Percentiles rank a stretch among this genome's conserved stretches.
phyloP scores from a whole-genome alignment of 2,113 vertebrate genomes.

The Murina feae region DNA sequence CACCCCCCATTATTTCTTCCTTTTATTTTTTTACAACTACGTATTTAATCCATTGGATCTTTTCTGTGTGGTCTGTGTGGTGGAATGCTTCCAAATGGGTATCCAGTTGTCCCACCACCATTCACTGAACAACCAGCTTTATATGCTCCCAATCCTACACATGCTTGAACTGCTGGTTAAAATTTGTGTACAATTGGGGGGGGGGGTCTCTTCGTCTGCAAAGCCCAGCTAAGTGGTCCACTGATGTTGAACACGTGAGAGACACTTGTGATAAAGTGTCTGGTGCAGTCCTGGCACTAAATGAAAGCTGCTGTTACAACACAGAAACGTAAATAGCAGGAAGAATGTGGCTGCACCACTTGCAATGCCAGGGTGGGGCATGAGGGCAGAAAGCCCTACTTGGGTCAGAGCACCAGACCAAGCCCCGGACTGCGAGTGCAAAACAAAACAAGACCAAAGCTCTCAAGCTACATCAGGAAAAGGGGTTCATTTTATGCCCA shows the following conservation, averaged over 20 bases:
- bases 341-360: background rate
- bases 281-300: background rate
- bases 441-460: background rate
- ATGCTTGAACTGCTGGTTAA: background rate
- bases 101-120: background rate
- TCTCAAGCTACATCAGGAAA: background rate
- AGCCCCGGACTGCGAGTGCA: background rate
- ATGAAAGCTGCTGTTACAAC: background rate
- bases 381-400: background rate
- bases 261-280: background rate
- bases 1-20: background rate
- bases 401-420: background rate
- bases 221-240: background rate
- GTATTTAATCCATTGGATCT: background rate
- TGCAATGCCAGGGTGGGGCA: background rate
- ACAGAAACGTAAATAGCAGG: background rate
- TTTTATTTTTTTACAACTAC: background rate
- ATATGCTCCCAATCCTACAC: background rate
- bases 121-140: background rate
- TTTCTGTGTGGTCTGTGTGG: background rate
- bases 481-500: background rate
- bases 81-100: background rate
- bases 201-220: background rate
- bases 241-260: background rate
- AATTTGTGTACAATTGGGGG: background rate